Evolutionary conservation across 2,888 invertebrate species (phyloP), one percentile per base, ranked within the genome.

Genomic region (Trachelus stipa): DNA sequence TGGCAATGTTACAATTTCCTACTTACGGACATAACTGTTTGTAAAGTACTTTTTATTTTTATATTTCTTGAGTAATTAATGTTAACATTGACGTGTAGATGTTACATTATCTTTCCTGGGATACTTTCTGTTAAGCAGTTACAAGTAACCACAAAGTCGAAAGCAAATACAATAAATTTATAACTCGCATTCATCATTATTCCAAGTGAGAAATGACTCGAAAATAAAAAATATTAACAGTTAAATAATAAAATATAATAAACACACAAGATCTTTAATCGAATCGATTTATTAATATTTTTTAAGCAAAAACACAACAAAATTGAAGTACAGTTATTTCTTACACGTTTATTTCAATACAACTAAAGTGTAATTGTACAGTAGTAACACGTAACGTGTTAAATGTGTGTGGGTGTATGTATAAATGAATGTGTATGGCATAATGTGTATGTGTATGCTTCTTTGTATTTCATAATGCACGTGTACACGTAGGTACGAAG

Each of bases 251-350:
- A 56, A 56, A 2, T 56, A 56, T 9, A 56, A 23, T 23, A 56
- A 23, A 23, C 23, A 56, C 23, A 23, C 56, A 56, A 9, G 23
- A 56, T 15, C 23, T 68, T 76, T 69, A 76, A 79, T 79, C 76
- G 76, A 74, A 76, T 76, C 69, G 76, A 76, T 83, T 91, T 91
- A 90, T 91, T 90, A 85, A 88, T 90, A 88, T 89, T 89, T 88
- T 88, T 90, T 90, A 91, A 91, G 90, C 91, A 89, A 91, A 89
- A 90, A 91, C 91, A 91, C 90, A 90, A 89, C 88, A 89, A 88
- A 89, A 89, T 90, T 89, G 87, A 90, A 91, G 87, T 91, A 91
- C 88, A 89, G 82, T 89, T 88, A 90, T 87, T 87, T 85, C 88
- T 89, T 90, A 90, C 87, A 88, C 84, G 83, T 87, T 88, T 88